Evolutionary conservation across 2,888 invertebrate species (phyloP).

Genomic region (Tuberolachnus salignus): DNA sequence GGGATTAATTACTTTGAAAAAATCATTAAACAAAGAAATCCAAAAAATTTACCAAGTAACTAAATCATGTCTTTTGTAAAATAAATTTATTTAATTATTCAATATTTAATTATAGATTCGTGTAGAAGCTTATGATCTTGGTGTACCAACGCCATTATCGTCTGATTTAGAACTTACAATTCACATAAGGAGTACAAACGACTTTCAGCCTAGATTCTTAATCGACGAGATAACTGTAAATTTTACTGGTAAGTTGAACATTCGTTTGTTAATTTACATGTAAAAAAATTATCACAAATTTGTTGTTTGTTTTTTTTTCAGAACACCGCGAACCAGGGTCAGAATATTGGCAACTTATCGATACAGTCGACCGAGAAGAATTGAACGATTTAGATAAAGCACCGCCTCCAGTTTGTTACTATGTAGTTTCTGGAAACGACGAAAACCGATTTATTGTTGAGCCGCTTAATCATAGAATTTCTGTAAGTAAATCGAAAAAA

Average conservation of each 20-base stretch:
- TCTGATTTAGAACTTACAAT: slow-evolving; percentile 86
- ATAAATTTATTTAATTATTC: neutral
- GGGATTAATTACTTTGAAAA: slow-evolving; percentile 76
- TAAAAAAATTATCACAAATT: neutral
- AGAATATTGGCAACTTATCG: slow-evolving; percentile 74
- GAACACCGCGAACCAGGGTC: slow-evolving; percentile 65
- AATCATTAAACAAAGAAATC: slow-evolving; percentile 78
- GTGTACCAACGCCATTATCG: slow-evolving; percentile 83
- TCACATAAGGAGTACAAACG: slow-evolving; percentile 87
- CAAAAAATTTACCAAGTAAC: slow-evolving; percentile 82
- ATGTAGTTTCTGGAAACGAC: slow-evolving; percentile 84
- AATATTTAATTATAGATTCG: slow-evolving; percentile 70
- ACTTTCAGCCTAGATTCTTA: slow-evolving; percentile 85
- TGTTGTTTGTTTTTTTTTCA: neutral
- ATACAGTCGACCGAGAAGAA: slow-evolving; percentile 80
- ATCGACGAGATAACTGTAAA: slow-evolving; percentile 74
- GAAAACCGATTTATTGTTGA: slow-evolving; percentile 75
- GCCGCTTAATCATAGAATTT: slow-evolving; percentile 73
- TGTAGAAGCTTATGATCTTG: slow-evolving; percentile 88
- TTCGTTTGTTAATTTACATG: neutral
- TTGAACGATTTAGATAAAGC: slow-evolving; percentile 83
- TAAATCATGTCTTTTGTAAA: neutral
- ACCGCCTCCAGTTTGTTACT: slow-evolving; percentile 87
- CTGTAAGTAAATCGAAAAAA: slow-evolving; percentile 64
- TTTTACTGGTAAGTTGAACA: slow-evolving; percentile 64